Conservation (phyloP, 2,888 invertebrate genomes). For the Pollenia griseotomentosa region DNA sequence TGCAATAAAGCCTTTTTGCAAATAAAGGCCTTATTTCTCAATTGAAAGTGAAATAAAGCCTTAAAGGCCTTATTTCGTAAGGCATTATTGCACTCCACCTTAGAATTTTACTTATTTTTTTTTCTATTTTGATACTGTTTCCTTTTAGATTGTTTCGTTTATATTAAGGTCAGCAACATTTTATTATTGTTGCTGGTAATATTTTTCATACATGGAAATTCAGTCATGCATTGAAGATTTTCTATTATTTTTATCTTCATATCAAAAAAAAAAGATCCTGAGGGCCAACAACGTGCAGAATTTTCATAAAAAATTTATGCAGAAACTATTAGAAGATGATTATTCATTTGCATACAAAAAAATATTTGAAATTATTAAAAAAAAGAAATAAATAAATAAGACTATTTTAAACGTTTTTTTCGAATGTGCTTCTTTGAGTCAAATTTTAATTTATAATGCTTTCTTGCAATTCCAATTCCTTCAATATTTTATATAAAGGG, state of each 20-base stretch:
- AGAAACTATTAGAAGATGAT: conserved; percentile 7
- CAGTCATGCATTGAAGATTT: conserved; percentile 58
- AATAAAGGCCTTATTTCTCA: too few relatives aligned
- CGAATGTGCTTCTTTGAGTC: too few relatives aligned
- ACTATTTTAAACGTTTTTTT: too few relatives aligned
- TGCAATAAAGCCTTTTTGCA: too few relatives aligned
- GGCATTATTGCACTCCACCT: too few relatives aligned
- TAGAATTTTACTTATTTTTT: background rate
- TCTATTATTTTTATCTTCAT: conserved; percentile 58
- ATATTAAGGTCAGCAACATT: conserved; percentile 59
- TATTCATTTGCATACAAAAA: conserved; percentile 48
- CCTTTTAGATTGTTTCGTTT: conserved; percentile 51
- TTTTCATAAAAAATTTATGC: conserved; percentile 34
- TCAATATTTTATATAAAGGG: too few relatives aligned
- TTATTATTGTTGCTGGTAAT: conserved; percentile 41
- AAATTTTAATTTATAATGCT: too few relatives aligned
- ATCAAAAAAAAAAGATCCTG: conserved; percentile 30
- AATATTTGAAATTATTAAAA: background rate
- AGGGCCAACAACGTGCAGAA: conserved; percentile 47
- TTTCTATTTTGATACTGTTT: conserved; percentile 33
- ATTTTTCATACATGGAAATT: conserved; percentile 46
- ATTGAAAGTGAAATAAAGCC: too few relatives aligned
- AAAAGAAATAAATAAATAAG: background rate
- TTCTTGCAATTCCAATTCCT: too few relatives aligned
- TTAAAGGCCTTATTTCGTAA: too few relatives aligned